Evolutionary conservation across 2,888 invertebrate genomes (phyloP).

Genomic region (Troglohyphantes excavatus): DNA sequence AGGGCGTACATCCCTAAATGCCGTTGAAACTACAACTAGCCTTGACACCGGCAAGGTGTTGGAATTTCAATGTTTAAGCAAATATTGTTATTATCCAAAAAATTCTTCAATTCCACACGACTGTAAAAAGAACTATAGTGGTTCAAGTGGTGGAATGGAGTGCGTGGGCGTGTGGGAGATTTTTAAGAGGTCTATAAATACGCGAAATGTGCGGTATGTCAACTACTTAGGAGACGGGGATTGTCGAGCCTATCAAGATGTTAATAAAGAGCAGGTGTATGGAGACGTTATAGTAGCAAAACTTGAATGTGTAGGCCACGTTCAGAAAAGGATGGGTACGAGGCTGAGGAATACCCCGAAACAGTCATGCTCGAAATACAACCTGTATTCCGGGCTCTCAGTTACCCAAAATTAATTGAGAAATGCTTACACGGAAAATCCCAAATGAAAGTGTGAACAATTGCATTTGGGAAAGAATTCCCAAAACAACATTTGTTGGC

Average conservation of each 20-base stretch:
- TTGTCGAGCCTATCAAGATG: too few species aligned
- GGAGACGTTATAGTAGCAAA: too few species aligned
- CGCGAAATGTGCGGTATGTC: neutral
- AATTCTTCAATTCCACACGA: neutral
- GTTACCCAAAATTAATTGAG: neutral
- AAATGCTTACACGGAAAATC: neutral
- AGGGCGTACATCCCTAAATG: conserved; percentile 18
- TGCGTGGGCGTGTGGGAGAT: neutral
- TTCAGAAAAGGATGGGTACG: too few species aligned
- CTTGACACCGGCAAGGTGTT: conserved; percentile 8
- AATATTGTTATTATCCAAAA: neutral
- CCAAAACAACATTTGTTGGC: conserved; percentile 2
- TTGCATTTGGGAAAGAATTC: neutral
- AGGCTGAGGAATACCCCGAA: too few species aligned
- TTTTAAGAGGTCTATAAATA: neutral
- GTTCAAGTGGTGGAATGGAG: neutral
- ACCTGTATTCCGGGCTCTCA: neutral
- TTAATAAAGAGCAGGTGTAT: too few species aligned
- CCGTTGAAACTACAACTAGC: neutral
- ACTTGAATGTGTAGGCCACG: too few species aligned
- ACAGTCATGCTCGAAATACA: neutral
- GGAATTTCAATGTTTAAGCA: neutral
- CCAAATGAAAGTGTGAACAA: conserved; percentile 29
- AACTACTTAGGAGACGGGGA: too few species aligned
- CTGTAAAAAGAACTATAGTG: neutral